phyloP scores from a whole-genome alignment of 2,888 invertebrate genomes.

The Chironomus tentans region DNA sequence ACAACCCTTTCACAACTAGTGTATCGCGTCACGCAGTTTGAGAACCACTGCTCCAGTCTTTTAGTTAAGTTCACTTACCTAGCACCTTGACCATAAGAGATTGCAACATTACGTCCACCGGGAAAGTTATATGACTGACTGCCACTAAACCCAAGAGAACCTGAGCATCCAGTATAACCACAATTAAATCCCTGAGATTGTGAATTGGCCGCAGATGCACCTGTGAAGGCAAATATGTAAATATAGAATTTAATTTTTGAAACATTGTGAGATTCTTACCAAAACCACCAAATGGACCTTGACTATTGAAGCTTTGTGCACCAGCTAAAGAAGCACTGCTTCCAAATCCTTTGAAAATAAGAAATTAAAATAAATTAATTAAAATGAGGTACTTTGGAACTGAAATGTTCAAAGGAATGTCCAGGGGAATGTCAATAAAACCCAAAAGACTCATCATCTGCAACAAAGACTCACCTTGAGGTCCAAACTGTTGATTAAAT shows the following conservation, averaged over 20 bases:
- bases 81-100: conserved; percentile 37
- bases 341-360: conserved; percentile 24
- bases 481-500: conserved; percentile 31
- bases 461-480: conserved; percentile 29
- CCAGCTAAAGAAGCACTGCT: conserved; percentile 37
- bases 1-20: too few relatives aligned
- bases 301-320: conserved; percentile 39
- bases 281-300: conserved; percentile 33
- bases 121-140: conserved; percentile 40
- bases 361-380: too few relatives aligned
- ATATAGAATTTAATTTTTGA: conserved; percentile 32
- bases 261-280: conserved; percentile 28
- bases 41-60: too few relatives aligned
- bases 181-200: conserved; percentile 37
- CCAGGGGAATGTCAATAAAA: too few relatives aligned
- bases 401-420: too few relatives aligned
- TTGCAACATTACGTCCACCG: conserved; percentile 40
- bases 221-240: too few relatives aligned
- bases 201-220: conserved; percentile 36
- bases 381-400: too few relatives aligned
- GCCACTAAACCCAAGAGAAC: conserved; percentile 38
- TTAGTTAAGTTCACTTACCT: too few relatives aligned
- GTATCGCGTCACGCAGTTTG: too few relatives aligned
- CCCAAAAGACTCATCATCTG: too few relatives aligned
- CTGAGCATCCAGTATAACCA: conserved; percentile 33